Base-by-base conservation (phyloP, 2,113 vertebrate species). In the Accipiter cooperii region DNA sequence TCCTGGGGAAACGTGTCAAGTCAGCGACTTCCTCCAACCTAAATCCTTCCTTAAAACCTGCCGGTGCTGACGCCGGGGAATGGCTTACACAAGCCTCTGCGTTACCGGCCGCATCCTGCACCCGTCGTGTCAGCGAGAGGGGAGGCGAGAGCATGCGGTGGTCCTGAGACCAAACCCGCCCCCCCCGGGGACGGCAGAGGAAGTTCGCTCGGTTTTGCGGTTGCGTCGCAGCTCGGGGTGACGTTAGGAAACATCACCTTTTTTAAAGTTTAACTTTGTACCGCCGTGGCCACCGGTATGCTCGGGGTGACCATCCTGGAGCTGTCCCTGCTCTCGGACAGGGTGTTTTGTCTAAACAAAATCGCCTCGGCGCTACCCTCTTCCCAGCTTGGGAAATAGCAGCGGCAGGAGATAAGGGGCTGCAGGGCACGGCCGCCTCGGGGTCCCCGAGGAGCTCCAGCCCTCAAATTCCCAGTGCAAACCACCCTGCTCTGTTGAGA, bases 21-120 rank as follows among this genome's bases (percentile, higher is more conserved):
- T 89, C 94, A 87, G 91, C 77, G 3, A 29, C 90, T 90, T 94
- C 80, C 46, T n/a, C 31, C 79, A 26, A 52, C 81, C 58, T 91
- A 84, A 95, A 87, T 86, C 87, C 92, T 76, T 84, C 90, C 93
- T 89, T 95, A 94, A 95, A 87, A 90, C 87, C 96, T 47, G 44
- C 65, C 18, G 31, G 54, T 78, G 96, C 95, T 95, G 94, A 78
- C 69, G 2, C 81, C 10, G 11, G 51, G 58, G 13, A 25, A 31
- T 6, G 29, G 87, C 77, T 96, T 68, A 61, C 44, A 49, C 79
- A 24, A 47, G 52, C 44, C 31, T 10, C 52, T 0, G 19, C 10
- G 5, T 44, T 49, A 21, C 2, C 5, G 29, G 57, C 42, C 5
- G 1, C 77, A 3, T 89, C 91, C 63, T 38, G 88, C 13, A 3